Evolutionary conservation across 2,113 vertebrate species (phyloP).

Genomic region (Formicarius rufipectus): DNA sequence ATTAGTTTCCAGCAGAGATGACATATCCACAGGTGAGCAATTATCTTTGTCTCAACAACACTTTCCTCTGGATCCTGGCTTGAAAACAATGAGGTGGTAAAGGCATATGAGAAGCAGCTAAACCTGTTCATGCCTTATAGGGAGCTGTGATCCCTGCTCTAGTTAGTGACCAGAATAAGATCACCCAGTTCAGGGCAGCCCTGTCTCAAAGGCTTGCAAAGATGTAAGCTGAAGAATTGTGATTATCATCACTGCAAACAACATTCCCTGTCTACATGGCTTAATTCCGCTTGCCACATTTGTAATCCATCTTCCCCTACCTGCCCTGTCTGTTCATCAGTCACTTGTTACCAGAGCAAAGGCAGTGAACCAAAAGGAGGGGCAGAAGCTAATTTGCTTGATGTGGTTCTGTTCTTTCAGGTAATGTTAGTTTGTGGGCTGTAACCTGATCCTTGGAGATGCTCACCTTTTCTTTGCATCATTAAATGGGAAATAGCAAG

Average conservation of each 20-base stretch:
- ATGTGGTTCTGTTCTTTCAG: neutral
- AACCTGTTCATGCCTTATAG: neutral
- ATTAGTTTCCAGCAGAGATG: neutral
- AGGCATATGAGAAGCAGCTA: neutral
- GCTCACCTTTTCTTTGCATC: neutral
- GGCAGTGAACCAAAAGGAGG: neutral
- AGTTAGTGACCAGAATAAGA: neutral
- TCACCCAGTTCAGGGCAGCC: neutral
- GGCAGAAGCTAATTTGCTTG: neutral
- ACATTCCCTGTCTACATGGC: neutral
- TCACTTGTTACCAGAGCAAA: neutral
- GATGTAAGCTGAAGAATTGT: neutral
- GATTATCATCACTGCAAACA: neutral
- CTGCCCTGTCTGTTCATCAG: neutral
- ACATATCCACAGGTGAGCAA: conserved; percentile 24
- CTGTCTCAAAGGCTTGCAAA: neutral
- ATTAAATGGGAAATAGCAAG: neutral
- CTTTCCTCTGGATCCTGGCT: neutral
- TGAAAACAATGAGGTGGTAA: neutral
- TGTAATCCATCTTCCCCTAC: neutral
- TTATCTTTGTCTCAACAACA: neutral
- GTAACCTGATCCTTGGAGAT: neutral
- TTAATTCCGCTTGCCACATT: neutral
- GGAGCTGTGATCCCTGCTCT: neutral
- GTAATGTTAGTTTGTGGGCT: neutral